These are phyloP conservation scores for Narcine bancroftii DNA, from an alignment of 2,113 vertebrate genomes.

Conservation along the genomic window DNA sequence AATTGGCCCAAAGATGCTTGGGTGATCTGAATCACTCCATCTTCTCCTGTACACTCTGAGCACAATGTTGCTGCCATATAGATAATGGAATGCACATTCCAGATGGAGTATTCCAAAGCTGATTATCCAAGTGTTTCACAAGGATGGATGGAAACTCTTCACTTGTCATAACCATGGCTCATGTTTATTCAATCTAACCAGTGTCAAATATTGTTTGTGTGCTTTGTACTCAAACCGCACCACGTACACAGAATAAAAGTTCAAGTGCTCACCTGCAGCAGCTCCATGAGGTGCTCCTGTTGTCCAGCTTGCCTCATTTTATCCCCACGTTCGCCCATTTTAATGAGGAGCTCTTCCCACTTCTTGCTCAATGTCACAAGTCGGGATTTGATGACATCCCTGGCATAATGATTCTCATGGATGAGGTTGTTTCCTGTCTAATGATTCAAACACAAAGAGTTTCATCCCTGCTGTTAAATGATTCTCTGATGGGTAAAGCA, in stretches of 20 bases:
- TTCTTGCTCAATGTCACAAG: conserved; percentile 54
- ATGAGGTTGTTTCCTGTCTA: conserved; percentile 66
- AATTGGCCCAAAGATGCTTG: too few relatives aligned
- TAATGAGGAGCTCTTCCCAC: conserved; percentile 64
- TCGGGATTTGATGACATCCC: conserved; percentile 53
- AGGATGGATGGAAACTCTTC: not conserved
- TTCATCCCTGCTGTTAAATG: too few relatives aligned
- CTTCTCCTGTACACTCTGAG: too few relatives aligned
- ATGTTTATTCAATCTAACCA: not conserved
- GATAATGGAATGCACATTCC: too few relatives aligned
- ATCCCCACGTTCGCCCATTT: conserved; percentile 68
- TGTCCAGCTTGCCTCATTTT: conserved; percentile 70
- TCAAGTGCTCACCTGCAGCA: conserved; percentile 63
- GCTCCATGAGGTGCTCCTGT: conserved; percentile 75
- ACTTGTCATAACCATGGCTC: not conserved
- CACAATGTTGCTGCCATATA: too few relatives aligned
- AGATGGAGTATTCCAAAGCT: not conserved
- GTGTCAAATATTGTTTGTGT: not conserved
- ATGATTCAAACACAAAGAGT: not conserved
- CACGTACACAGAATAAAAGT: not conserved
- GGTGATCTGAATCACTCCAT: too few relatives aligned
- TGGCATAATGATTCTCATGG: conserved; percentile 50
- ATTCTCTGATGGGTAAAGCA: too few relatives aligned
- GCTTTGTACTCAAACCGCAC: not conserved
- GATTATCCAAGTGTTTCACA: not conserved